phyloP scores from a whole-genome alignment of 2,113 vertebrate genomes.

The Bufo bufo region DNA sequence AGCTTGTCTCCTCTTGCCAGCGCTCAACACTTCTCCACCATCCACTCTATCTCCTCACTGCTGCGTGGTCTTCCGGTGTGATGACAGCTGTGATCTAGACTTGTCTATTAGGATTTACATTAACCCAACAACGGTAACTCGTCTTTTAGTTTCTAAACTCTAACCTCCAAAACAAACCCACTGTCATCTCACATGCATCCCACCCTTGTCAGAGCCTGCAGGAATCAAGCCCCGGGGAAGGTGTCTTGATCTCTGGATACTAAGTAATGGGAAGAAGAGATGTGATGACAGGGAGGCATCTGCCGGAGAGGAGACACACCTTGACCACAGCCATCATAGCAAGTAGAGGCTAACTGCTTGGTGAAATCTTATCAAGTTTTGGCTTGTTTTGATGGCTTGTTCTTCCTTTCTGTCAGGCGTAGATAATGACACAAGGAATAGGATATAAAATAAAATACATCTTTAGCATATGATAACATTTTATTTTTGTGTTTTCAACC shows the following conservation, averaged over 20 bases:
- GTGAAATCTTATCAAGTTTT: conserved; percentile 1
- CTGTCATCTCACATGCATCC: conserved; percentile 5
- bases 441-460: neutral
- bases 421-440: neutral
- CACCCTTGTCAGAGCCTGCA: conserved; percentile 5
- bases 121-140: neutral
- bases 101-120: conserved; percentile 14
- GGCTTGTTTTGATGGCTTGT: neutral
- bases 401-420: neutral
- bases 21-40: neutral
- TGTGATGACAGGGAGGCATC: conserved; percentile 35
- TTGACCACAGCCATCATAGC: conserved; percentile 17
- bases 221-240: conserved; percentile 5
- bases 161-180: conserved; percentile 20
- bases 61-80: neutral
- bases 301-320: conserved; percentile 36
- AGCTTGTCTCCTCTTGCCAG: neutral
- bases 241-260: conserved; percentile 26
- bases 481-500: too few relatives aligned
- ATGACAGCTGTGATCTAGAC: conserved; percentile 13
- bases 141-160: conserved; percentile 13
- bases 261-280: neutral
- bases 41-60: neutral
- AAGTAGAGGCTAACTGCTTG: conserved; percentile 3
- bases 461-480: too few relatives aligned